Conservation (phyloP, 1,140 invertebrate genomes). For the Phenacoccus solenopsis region DNA sequence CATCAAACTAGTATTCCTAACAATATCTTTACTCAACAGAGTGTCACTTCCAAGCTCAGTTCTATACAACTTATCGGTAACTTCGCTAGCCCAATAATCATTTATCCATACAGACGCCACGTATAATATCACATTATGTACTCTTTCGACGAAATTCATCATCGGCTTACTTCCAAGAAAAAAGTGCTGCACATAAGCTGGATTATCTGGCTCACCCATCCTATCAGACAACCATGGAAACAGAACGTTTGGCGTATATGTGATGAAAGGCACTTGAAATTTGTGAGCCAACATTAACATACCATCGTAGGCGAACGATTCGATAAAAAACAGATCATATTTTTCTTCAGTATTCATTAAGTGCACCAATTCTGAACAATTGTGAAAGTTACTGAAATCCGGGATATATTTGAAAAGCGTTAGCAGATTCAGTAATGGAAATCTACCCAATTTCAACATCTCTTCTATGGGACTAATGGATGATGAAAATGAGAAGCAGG, state of each 20-base stretch:
- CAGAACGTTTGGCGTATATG: conserved; percentile 39
- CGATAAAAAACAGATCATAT: conserved; percentile 31
- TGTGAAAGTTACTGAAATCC: neutral
- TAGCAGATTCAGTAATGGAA: neutral
- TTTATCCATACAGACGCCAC: neutral
- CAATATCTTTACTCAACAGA: conserved; percentile 25
- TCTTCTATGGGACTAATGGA: neutral
- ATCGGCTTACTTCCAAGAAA: neutral
- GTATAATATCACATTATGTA: conserved; percentile 16
- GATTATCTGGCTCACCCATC: conserved; percentile 24
- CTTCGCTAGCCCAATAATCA: neutral
- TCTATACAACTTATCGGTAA: conserved; percentile 26
- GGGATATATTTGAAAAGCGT: neutral
- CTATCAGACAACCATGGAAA: conserved; percentile 45
- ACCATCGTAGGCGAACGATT: conserved; percentile 27
- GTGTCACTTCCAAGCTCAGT: conserved; percentile 19
- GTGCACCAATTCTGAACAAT: neutral
- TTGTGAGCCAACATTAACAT: conserved; percentile 29
- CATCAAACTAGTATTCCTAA: conserved; percentile 33
- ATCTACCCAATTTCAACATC: neutral
- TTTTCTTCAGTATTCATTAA: conserved; percentile 23
- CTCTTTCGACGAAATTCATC: conserved; percentile 22
- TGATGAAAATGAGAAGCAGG: conserved; percentile 19
- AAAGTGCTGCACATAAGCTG: conserved; percentile 25
- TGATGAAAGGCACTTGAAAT: conserved; percentile 40